Base-by-base conservation (phyloP, 2,888 invertebrate species). In the Xestia ashworthii region DNA sequence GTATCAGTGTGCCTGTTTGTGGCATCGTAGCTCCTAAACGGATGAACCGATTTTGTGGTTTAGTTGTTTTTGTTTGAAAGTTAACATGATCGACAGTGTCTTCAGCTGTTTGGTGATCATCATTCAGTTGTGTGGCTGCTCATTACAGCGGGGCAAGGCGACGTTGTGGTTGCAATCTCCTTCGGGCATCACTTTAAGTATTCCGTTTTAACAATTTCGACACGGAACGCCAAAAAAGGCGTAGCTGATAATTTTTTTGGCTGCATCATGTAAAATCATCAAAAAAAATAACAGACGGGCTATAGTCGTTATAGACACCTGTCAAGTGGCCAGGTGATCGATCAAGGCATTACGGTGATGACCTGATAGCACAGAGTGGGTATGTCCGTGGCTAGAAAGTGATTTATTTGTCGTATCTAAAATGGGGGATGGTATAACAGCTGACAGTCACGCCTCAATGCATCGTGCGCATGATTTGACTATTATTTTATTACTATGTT, bases 241-340 rank as follows among this genome's bases (percentile, higher is more conserved):
- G 46, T 76, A n/a, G 48, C 48, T 58, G 55, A 66, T 58, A 32
- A 5, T 19, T 44, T 67, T 67, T 50, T 67, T 14, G 6, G 48
- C 60, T 6, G 22, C n/a, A n/a, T 76, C 77, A 62, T 76, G n/a
- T 48, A 48, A 41, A n/a, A 41, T 76, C 22, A 25, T 48, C 25
- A 75, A 55, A 58, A 65, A n/a, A 41, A 14, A 1, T 5, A 5
- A 11, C 6, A 46, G 44, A 32, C 19, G 12, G 0, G 3, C 46
- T 19, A 25, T 3, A 25, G 22, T 66, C n/a, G 3, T 64, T 19
- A 25, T 3, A 25, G 22, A 76, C n/a, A 65, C 38, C 22, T 76
- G 22, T 2, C 38, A 25, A 8, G 11, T 41, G 32, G 9, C 3
- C 6, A 14, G 41, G 11, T 55, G 8, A 58, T 65, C 41, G 19